Percentiles rank a stretch among this genome's conserved stretches.
These are phyloP conservation scores for Parapristionchus giblindavisi DNA, from an alignment of 2,888 invertebrate species.

Conservation along the genomic window DNA sequence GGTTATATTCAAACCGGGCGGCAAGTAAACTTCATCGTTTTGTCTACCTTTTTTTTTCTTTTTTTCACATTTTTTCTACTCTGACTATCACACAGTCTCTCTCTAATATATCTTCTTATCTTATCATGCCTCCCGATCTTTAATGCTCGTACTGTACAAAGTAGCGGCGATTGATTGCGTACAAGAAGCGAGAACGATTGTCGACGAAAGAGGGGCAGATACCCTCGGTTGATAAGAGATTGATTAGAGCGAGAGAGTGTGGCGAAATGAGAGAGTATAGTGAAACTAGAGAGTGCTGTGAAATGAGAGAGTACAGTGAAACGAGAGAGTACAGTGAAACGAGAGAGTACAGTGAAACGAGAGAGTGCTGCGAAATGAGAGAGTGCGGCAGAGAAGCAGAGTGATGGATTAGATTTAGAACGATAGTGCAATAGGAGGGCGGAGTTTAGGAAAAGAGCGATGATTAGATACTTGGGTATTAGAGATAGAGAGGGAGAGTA, in stretches of 20 bases:
- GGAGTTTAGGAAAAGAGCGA: not conserved
- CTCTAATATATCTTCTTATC: too few relatives aligned
- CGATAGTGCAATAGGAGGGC: not conserved
- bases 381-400: not conserved
- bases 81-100: too few relatives aligned
- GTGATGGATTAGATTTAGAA: conserved; percentile 10
- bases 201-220: conserved; percentile 10
- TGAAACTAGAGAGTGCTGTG: conserved; percentile 5
- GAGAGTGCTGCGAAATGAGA: not conserved
- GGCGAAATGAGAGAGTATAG: conserved; percentile 2
- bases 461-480: not conserved
- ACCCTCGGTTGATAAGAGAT: conserved; percentile 14
- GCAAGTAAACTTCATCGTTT: too few relatives aligned
- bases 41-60: too few relatives aligned
- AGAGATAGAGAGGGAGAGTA: conserved; percentile 7
- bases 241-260: not conserved
- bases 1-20: too few relatives aligned
- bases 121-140: too few relatives aligned
- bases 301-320: not conserved
- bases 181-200: not conserved
- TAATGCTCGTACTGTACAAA: too few relatives aligned
- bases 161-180: too few relatives aligned
- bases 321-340: not conserved
- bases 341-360: not conserved
- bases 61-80: too few relatives aligned